Base-by-base conservation (phyloP, 1,140 invertebrate genomes). In the Orussus abietinus region DNA sequence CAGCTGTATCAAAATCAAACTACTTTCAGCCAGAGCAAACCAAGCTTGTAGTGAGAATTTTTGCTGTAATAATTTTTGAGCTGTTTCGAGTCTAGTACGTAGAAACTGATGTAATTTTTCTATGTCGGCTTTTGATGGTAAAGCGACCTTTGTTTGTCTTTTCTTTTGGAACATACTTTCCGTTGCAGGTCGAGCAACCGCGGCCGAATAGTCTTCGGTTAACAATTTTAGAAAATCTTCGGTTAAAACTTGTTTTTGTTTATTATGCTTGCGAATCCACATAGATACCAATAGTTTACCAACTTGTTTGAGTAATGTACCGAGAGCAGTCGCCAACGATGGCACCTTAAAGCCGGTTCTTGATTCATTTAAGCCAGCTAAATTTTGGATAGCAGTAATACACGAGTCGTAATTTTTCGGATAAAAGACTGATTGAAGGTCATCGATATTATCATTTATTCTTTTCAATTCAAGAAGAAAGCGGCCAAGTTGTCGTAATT, bases 381-480 rank as follows among this genome's bases (percentile, higher is more conserved):
- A 15, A 40, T n/a, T 33, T 26, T 21, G 42, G 10, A 48, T 33
- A 2, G 31, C 42, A n/a, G 30, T 19, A 1, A 48, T 38, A 11
- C 40, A 22, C 17, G 30, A 32, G 18, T 39, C 10, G 32, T 49
- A 48, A 15, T 22, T 37, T 36, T 49, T 52, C 20, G 46, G 41
- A 39, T 38, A 29, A 43, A 26, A 51, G 14, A 51, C 40, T n/a
- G 42, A 45, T 2, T 19, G 11, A 10, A 52, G 45, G 18, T 45
- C 42, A 9, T 25, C 32, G 12, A 52, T 49, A 15, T 45, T 20
- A 10, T 38, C 19, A 28, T 42, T 38, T 4, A 47, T 12, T 15
- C 46, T 41, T 52, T 55, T 34, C 49, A 78, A 79, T 47, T 55
- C 75, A 0, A 39, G 12, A 11, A 52, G 20, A 3, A 52, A 42